Evolutionary conservation across 1,140 invertebrate genomes (phyloP).

Genomic region (Drosophila melanica): DNA sequence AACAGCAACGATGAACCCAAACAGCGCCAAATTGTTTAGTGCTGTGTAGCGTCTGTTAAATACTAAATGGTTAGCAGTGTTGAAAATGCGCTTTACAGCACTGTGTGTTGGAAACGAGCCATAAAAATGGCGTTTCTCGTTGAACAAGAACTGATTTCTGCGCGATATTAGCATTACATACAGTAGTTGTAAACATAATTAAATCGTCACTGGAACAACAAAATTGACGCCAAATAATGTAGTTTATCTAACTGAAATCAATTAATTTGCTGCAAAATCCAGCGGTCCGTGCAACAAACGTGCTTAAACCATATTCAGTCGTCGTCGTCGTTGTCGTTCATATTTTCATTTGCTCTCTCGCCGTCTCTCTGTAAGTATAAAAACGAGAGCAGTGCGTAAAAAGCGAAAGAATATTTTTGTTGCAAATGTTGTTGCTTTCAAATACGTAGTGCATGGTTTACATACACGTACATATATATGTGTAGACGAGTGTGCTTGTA

Average conservation of each 20-base stretch:
- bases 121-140: slow-evolving; percentile 68
- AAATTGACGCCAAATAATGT: slow-evolving; percentile 36
- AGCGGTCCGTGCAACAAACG: slow-evolving; percentile 26
- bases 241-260: slow-evolving; percentile 34
- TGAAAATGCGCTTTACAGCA: slow-evolving; percentile 18
- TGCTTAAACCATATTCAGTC: slow-evolving; percentile 29
- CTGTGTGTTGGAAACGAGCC: slow-evolving; percentile 41
- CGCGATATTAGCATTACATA: slow-evolving; percentile 48
- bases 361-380: slow-evolving; percentile 50
- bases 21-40: slow-evolving; percentile 47
- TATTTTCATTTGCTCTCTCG: slow-evolving; percentile 43
- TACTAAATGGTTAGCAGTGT: slow-evolving; percentile 16
- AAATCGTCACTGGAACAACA: slow-evolving; percentile 14
- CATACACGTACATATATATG: slow-evolving; percentile 6
- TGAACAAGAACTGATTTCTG: slow-evolving; percentile 54
- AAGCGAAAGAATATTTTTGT: slow-evolving; percentile 48
- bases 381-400: slow-evolving; percentile 52
- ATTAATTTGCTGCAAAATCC: slow-evolving; percentile 11
- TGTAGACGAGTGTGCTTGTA: slow-evolving; percentile 2
- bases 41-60: slow-evolving; percentile 14
- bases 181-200: slow-evolving; percentile 36
- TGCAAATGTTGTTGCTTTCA: slow-evolving; percentile 40
- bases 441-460: slow-evolving; percentile 27
- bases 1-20: slow-evolving; percentile 4
- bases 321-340: slow-evolving; percentile 21